These are phyloP conservation scores for Mormyrus hasselquistii DNA, from an alignment of 2,797 vertebrate species.

Conservation along the genomic window DNA sequence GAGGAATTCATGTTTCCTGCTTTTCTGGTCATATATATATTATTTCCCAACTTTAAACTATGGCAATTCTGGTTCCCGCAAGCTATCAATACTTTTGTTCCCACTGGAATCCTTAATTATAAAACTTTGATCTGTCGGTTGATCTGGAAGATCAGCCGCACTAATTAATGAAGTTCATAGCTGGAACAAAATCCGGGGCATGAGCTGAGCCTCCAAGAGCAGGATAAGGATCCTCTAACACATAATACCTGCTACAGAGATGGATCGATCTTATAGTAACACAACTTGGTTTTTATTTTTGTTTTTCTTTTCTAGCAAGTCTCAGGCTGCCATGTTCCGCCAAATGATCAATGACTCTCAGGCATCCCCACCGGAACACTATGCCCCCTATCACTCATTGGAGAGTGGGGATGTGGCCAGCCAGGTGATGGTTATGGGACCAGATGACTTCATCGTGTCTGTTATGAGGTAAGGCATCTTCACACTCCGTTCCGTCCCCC, in stretches of 20 bases:
- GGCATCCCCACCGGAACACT: slow-evolving; percentile 62
- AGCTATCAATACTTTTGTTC: background rate
- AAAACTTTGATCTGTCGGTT: background rate
- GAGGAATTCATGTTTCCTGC: background rate
- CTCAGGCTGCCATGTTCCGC: slow-evolving; percentile 69
- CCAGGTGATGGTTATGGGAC: slow-evolving; percentile 92
- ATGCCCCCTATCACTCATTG: slow-evolving; percentile 57
- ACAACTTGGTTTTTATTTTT: background rate
- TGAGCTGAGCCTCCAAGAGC: background rate
- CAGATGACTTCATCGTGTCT: slow-evolving; percentile 90
- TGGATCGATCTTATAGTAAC: background rate
- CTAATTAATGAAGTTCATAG: background rate
- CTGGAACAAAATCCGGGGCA: background rate
- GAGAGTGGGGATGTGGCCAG: slow-evolving; percentile 67
- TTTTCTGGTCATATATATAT: background rate
- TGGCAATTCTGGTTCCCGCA: background rate
- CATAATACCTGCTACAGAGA: background rate
- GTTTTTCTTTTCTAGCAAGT: slow-evolving; percentile 64
- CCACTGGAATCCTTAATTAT: background rate
- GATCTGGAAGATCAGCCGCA: background rate
- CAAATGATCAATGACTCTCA: slow-evolving; percentile 82
- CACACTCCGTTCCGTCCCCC: background rate
- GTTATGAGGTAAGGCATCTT: slow-evolving; percentile 72
- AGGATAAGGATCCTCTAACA: background rate
- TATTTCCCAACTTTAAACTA: background rate